phyloP scores from a whole-genome alignment of 1,140 invertebrate genomes.

The Kradibia gibbosae region DNA sequence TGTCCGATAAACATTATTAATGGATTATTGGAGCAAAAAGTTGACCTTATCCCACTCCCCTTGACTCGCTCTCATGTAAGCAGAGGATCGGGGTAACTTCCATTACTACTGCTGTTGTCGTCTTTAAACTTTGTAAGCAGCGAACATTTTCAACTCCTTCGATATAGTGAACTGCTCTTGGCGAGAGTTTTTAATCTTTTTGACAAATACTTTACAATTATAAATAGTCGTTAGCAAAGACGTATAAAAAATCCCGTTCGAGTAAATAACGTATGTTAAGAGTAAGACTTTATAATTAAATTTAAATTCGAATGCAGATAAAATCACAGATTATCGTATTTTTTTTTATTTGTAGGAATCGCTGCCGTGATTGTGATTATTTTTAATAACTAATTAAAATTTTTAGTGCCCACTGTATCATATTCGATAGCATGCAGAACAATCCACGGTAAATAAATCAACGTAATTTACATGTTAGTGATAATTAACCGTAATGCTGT shows the following conservation, averaged over 20 bases:
- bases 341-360: too few relatives aligned
- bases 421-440: background rate
- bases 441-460: background rate
- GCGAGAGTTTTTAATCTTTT: background rate
- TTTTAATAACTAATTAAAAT: too few relatives aligned
- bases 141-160: background rate
- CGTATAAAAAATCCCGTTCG: background rate
- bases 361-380: too few relatives aligned
- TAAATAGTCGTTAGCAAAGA: background rate
- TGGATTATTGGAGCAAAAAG: conserved; percentile 65
- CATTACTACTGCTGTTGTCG: background rate
- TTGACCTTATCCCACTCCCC: conserved; percentile 57
- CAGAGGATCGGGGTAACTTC: conserved; percentile 5
- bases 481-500: background rate
- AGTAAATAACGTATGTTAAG: too few relatives aligned
- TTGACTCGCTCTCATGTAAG: background rate
- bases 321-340: too few relatives aligned
- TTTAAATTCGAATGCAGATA: too few relatives aligned
- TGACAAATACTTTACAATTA: background rate
- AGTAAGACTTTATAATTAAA: too few relatives aligned
- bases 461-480: background rate
- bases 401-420: too few relatives aligned
- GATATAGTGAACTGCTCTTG: background rate
- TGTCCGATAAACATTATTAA: conserved; percentile 60
- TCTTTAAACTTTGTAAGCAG: background rate